Evolutionary conservation across 2,888 invertebrate genomes (phyloP).

Genomic region (Nasonia oneida): DNA sequence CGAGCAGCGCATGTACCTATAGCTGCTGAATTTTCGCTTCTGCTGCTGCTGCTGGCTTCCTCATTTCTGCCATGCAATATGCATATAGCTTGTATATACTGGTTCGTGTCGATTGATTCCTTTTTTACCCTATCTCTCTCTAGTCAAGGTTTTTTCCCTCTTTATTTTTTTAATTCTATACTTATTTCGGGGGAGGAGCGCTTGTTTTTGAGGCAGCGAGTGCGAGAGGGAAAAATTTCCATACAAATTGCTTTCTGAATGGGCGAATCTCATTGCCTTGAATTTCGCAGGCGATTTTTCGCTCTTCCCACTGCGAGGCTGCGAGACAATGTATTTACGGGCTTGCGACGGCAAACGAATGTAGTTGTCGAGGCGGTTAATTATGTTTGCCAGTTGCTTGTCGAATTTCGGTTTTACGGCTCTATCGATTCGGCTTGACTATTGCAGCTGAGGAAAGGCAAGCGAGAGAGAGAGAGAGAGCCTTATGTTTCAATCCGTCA

Average conservation of each 20-base stretch:
- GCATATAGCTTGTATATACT: not conserved
- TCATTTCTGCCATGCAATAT: not conserved
- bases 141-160: not conserved
- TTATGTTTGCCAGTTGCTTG: not conserved
- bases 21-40: no score
- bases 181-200: not conserved
- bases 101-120: not conserved
- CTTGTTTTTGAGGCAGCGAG: not conserved
- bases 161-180: not conserved
- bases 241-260: constrained; percentile 29
- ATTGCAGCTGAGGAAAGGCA: not conserved
- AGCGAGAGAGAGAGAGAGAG: not conserved
- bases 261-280: not conserved
- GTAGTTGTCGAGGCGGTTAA: not conserved
- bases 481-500: not conserved
- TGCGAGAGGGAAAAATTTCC: not conserved
- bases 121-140: not conserved
- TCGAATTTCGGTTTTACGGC: not conserved
- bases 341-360: not conserved
- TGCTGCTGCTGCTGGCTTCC: not conserved
- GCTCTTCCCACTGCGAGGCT: not conserved
- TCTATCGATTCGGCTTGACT: not conserved
- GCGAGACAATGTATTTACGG: not conserved
- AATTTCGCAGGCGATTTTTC: not conserved
- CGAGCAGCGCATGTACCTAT: not conserved